Conservation (phyloP, 2,113 vertebrate genomes). For the Emydocephalus ijimae region DNA sequence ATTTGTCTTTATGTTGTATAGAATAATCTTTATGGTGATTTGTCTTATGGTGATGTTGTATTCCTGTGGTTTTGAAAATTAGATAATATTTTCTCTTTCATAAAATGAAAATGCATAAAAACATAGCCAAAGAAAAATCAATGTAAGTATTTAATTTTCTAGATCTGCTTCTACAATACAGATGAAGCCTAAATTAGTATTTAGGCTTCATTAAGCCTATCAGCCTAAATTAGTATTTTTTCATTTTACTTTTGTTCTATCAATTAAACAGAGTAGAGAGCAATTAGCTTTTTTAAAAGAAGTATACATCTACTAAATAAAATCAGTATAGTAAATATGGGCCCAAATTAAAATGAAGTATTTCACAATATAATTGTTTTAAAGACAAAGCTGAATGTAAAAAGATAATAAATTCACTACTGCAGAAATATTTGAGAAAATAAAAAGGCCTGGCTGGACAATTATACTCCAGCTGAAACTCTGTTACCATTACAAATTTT, state of each 20-base stretch:
- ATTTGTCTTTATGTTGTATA: background rate
- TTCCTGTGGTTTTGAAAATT: slow-evolving; percentile 8
- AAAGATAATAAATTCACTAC: background rate
- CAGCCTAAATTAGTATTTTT: background rate
- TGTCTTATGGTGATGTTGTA: background rate
- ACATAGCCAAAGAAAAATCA: background rate
- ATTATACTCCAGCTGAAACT: background rate
- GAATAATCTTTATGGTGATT: background rate
- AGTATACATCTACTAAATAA: slow-evolving; percentile 30
- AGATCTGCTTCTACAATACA: slow-evolving; percentile 34
- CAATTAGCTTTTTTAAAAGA: slow-evolving; percentile 24
- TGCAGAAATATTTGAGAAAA: slow-evolving; percentile 12
- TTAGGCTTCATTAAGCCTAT: background rate
- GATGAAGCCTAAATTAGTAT: slow-evolving; percentile 6
- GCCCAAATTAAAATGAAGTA: slow-evolving; percentile 33
- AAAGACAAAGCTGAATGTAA: slow-evolving; percentile 20
- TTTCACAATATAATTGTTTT: background rate
- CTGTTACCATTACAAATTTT: background rate
- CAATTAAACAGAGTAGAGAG: background rate
- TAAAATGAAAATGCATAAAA: background rate
- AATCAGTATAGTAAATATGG: slow-evolving; percentile 27
- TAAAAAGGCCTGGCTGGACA: background rate
- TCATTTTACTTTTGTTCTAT: slow-evolving; percentile 7
- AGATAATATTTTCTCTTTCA: slow-evolving; percentile 10
- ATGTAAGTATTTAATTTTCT: slow-evolving; percentile 24